Evolutionary conservation across 2,888 invertebrate genomes (phyloP), one percentile per base, ranked within the genome.

Genomic region (Acanthosepion pharaonis): DNA sequence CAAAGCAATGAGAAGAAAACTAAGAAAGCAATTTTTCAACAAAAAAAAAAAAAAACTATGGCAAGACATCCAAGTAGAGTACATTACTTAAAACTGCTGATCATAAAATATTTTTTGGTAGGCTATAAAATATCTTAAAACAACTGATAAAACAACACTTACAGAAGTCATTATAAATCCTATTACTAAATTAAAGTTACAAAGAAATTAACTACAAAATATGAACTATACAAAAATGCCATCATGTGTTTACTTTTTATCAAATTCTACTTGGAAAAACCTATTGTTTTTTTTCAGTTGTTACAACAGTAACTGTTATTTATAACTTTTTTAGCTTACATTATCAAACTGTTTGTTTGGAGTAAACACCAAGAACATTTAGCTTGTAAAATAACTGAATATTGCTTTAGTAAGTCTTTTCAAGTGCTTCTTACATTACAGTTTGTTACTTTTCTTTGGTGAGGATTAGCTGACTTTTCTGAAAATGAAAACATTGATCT

Each of bases 361-460:
- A 78, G 18, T 33, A 78, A n/a, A 78, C 78, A 78, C n/a, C 15
- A n/a, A 78, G 78, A 78, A 78, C n/a, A 78, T 78, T 78, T 33
- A 33, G n/a, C n/a, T 33, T 28, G 28, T n/a, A 78, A 78, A 78
- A n/a, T n/a, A 78, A 78, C 78, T 33, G 33, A 78, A 33, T 78
- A 78, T 78, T n/a, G 23, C 78, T 78, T n/a, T n/a, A 78, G n/a
- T 78, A n/a, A n/a, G 78, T n/a, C 78, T 78, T 78, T 78, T 78
- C 78, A 78, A 78, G 78, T 78, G 15, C n/a, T 78, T 78, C 78
- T 78, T 78, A 33, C 78, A 78, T 78, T 15, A 78, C n/a, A n/a
- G 78, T 33, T n/a, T 33, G 78, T n/a, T n/a, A 78, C n/a, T 78
- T 78, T 78, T 78, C 78, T 78, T 78, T n/a, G n/a, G 78, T 78